These are phyloP conservation scores for Intellagama lesueurii DNA, from an alignment of 2,797 vertebrate species.

Conservation along the genomic window DNA sequence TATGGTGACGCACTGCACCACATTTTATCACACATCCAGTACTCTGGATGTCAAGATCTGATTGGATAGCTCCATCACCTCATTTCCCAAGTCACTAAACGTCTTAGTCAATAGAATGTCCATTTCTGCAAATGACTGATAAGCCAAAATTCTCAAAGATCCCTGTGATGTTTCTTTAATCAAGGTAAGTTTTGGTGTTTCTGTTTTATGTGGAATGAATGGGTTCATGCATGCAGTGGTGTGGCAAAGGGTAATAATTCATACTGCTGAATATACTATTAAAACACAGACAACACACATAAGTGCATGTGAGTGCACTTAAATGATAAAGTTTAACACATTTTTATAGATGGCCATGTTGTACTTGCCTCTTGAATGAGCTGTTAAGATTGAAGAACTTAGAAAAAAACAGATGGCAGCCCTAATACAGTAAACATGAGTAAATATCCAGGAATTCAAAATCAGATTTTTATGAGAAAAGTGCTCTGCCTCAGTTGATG, in stretches of 20 bases:
- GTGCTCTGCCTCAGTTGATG: too few relatives aligned
- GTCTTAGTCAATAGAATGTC: background rate
- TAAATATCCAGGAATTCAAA: too few relatives aligned
- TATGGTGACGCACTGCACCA: background rate
- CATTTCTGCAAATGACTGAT: background rate
- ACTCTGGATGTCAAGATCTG: background rate
- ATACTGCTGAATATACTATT: background rate
- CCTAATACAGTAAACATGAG: too few relatives aligned
- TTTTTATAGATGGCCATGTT: too few relatives aligned
- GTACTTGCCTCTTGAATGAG: too few relatives aligned
- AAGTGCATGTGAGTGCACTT: too few relatives aligned
- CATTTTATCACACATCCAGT: background rate
- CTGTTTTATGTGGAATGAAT: background rate
- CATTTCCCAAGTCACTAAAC: background rate
- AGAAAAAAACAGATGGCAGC: too few relatives aligned
- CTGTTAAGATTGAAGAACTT: too few relatives aligned
- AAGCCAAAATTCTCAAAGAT: background rate
- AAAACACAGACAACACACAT: background rate
- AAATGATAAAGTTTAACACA: too few relatives aligned
- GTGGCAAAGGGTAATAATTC: background rate
- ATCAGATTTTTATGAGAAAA: too few relatives aligned
- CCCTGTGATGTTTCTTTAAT: background rate
- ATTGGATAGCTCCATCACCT: background rate
- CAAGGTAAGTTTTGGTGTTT: background rate
- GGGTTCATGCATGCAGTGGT: background rate